Evolutionary conservation across 2,797 vertebrate species (phyloP).

Genomic region (Ctenopoma kingsleyae): DNA sequence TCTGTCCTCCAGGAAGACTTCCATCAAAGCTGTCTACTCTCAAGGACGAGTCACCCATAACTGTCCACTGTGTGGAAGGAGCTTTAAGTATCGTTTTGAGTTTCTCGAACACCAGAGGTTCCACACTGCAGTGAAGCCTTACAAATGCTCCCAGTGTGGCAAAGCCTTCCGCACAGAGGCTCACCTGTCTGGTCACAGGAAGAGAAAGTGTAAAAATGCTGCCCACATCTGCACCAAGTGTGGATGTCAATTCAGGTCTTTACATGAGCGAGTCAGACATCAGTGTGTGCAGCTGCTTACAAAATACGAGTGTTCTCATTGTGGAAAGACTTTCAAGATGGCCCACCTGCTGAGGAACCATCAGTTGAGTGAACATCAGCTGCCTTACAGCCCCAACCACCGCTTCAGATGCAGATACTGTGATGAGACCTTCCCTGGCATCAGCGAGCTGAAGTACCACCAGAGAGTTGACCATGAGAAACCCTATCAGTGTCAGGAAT

Average conservation of each 20-base stretch:
- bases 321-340: slow-evolving; percentile 82
- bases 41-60: slow-evolving; percentile 77
- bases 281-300: slow-evolving; percentile 81
- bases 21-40: slow-evolving; percentile 64
- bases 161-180: slow-evolving; percentile 81
- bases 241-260: slow-evolving; percentile 77
- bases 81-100: slow-evolving; percentile 83
- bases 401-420: slow-evolving; percentile 83
- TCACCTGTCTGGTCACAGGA: slow-evolving; percentile 80
- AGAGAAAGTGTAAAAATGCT: slow-evolving; percentile 81
- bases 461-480: slow-evolving; percentile 82
- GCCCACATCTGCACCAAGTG: slow-evolving; percentile 81
- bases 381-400: slow-evolving; percentile 82
- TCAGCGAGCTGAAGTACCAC: slow-evolving; percentile 83
- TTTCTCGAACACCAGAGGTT: slow-evolving; percentile 82
- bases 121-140: slow-evolving; percentile 80
- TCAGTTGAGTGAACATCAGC: slow-evolving; percentile 82
- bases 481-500: slow-evolving; percentile 82
- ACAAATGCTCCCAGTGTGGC: slow-evolving; percentile 82
- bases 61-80: slow-evolving; percentile 80
- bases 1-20: slow-evolving; percentile 64
- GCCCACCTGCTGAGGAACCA: slow-evolving; percentile 81
- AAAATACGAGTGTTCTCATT: slow-evolving; percentile 81
- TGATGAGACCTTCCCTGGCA: slow-evolving; percentile 80
- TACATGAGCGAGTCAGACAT: slow-evolving; percentile 75